phyloP scores from a whole-genome alignment of 2,113 vertebrate genomes.

The Pongo abelii region DNA sequence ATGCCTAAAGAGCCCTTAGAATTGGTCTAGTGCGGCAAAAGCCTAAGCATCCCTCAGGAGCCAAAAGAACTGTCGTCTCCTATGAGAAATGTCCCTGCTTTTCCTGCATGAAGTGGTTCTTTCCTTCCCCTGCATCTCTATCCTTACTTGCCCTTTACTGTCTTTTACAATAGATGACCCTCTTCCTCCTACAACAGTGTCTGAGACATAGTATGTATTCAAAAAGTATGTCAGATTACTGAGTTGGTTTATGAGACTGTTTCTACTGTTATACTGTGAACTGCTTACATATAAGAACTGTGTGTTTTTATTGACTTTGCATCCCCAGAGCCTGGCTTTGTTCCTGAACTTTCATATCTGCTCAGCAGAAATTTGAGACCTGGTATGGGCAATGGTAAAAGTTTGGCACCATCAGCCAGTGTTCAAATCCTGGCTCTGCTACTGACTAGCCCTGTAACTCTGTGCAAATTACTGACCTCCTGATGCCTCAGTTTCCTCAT shows the following conservation, averaged over 20 bases:
- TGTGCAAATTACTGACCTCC: neutral
- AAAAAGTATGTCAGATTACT: neutral
- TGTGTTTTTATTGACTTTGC: neutral
- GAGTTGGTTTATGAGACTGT: neutral
- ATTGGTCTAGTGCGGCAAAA: neutral
- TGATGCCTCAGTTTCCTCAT: neutral
- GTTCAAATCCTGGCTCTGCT: neutral
- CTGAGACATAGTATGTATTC: neutral
- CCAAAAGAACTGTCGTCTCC: neutral
- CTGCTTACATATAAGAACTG: neutral
- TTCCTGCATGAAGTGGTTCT: neutral
- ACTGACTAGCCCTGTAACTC: neutral
- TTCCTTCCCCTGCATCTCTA: neutral
- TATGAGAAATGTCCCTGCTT: neutral
- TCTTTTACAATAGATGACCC: neutral
- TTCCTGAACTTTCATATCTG: neutral
- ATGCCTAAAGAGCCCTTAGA: neutral
- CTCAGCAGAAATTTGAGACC: neutral
- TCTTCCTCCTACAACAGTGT: neutral
- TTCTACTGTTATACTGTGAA: neutral
- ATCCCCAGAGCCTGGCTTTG: neutral
- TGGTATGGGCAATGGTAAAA: neutral
- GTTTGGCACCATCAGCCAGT: neutral
- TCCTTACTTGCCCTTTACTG: neutral
- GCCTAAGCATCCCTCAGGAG: neutral